Conservation (phyloP, 2,113 vertebrate genomes). For the Eclectus roratus region DNA sequence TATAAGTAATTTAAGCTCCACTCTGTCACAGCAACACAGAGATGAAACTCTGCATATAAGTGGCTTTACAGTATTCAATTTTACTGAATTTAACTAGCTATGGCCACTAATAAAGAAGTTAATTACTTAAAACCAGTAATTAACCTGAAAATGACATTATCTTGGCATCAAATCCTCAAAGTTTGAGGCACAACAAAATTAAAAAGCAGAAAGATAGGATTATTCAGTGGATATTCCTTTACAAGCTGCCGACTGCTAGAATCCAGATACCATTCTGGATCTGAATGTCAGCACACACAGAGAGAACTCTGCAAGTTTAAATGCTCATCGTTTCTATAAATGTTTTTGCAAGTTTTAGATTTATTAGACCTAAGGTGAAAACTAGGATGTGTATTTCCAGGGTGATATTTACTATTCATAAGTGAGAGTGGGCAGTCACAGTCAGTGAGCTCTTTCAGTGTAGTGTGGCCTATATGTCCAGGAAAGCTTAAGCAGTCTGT, state of each 20-base stretch:
- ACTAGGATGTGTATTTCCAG: neutral
- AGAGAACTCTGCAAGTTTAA: neutral
- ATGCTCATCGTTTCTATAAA: neutral
- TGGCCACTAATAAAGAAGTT: neutral
- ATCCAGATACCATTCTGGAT: neutral
- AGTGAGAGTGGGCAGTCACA: neutral
- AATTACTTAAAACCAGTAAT: neutral
- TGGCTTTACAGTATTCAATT: neutral
- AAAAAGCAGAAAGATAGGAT: neutral
- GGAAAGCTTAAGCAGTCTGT: neutral
- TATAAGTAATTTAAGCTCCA: neutral
- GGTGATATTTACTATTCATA: neutral
- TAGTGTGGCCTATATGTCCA: neutral
- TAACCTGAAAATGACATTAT: neutral
- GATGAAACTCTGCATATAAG: neutral
- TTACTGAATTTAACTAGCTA: neutral
- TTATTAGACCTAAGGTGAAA: neutral
- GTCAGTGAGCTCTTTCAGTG: neutral
- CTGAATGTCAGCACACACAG: neutral
- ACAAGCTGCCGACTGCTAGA: neutral
- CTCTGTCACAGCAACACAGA: neutral
- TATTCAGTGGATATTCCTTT: neutral
- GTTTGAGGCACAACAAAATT: neutral
- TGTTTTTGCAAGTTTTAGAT: neutral
- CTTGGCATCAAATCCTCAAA: neutral